These are phyloP conservation scores for Phymastichus coffea DNA, from an alignment of 1,140 invertebrate species.

Conservation along the genomic window DNA sequence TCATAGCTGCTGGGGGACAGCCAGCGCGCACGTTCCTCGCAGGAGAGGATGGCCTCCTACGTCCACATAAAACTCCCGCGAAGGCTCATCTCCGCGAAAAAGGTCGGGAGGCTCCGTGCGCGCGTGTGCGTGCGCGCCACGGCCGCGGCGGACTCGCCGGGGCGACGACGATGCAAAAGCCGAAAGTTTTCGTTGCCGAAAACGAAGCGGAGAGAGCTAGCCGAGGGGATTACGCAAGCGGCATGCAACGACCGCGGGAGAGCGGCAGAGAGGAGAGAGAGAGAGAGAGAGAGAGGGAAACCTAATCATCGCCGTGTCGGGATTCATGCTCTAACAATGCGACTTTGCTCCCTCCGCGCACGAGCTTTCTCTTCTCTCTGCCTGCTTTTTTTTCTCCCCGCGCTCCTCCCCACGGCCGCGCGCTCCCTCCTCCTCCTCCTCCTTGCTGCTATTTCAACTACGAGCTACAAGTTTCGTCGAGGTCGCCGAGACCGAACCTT, in stretches of 20 bases:
- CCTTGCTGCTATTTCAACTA: no score
- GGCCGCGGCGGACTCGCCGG: neutral
- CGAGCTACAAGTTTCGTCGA: no score
- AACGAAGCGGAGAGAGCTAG: no score
- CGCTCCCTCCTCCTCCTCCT: no score
- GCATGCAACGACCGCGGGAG: neutral
- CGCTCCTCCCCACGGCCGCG: neutral
- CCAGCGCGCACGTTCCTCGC: no score
- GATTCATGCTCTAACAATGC: conserved; percentile 9
- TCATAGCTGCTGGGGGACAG: no score
- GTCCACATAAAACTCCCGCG: conserved; percentile 12
- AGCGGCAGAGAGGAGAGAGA: no score
- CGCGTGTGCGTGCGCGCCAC: no score
- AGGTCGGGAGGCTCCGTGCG: no score
- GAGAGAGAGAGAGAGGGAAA: conserved; percentile 5
- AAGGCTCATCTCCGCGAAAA: conserved; percentile 7
- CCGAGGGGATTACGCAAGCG: conserved; percentile 7
- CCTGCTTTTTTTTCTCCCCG: no score
- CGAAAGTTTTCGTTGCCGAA: conserved; percentile 1
- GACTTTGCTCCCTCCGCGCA: neutral
- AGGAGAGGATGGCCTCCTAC: neutral
- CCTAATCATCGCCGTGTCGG: neutral
- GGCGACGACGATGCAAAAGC: no score
- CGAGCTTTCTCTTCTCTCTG: conserved; percentile 19
- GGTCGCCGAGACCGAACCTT: no score